phyloP scores from a whole-genome alignment of 64 coral and sea anemone species.

The Montipora foliosa region DNA sequence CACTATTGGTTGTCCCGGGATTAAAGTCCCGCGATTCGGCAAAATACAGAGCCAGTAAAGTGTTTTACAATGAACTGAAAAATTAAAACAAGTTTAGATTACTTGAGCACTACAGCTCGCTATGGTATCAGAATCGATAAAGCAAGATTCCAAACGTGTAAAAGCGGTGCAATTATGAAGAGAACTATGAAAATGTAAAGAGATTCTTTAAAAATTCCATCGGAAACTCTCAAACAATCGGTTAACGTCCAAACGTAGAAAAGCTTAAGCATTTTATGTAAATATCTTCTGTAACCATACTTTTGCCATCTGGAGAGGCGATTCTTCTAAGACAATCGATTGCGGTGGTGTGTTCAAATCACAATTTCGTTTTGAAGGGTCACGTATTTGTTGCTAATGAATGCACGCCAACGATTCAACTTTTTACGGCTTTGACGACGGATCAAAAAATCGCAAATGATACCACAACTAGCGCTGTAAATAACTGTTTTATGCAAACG shows the following conservation, averaged over 20 bases:
- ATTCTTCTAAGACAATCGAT: constrained; percentile 18
- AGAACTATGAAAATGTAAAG: background rate
- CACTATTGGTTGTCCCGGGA: background rate
- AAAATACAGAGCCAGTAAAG: constrained; percentile 2
- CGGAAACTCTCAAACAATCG: background rate
- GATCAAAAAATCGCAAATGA: too few species aligned
- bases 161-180: background rate
- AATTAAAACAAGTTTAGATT: constrained; percentile 27
- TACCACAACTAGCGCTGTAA: too few species aligned
- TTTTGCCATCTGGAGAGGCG: background rate
- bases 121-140: background rate
- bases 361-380: background rate
- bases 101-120: background rate
- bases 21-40: background rate
- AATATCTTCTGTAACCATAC: constrained; percentile 43
- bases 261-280: constrained; percentile 7
- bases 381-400: background rate
- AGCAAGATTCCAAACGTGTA: background rate
- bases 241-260: background rate
- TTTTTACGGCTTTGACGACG: too few species aligned
- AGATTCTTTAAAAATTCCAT: background rate
- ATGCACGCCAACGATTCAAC: too few species aligned
- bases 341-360: background rate
- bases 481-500: too few species aligned
- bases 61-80: constrained; percentile 15